Evolutionary conservation across 2,797 vertebrate genomes (phyloP).

Genomic region (Delichon dasypus): DNA sequence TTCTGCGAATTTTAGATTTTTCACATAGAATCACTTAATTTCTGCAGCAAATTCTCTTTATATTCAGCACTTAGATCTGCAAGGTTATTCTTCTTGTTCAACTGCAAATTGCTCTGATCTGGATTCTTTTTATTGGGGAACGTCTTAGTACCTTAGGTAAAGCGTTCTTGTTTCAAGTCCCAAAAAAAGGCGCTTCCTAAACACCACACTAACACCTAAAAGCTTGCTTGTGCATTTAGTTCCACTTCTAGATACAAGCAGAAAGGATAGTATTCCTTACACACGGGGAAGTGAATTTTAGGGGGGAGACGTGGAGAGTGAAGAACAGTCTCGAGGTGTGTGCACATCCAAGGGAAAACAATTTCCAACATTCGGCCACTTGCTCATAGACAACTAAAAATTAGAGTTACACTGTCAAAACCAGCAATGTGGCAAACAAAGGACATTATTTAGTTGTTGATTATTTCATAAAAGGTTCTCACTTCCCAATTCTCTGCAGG

Average conservation of each 20-base stretch:
- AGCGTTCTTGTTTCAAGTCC: background rate
- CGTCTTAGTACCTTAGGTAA: background rate
- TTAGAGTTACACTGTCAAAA: background rate
- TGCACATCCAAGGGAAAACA: background rate
- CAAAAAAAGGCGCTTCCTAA: background rate
- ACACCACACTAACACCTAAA: background rate
- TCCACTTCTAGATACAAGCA: background rate
- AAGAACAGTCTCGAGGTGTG: background rate
- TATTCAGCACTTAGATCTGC: background rate
- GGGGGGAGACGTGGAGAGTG: rapidly evolving
- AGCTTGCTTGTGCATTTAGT: background rate
- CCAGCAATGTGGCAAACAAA: background rate
- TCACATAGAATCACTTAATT: background rate
- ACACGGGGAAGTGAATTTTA: background rate
- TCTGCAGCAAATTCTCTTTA: background rate
- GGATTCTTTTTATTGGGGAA: background rate
- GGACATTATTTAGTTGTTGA: background rate
- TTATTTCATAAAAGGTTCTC: background rate
- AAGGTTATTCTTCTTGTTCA: background rate
- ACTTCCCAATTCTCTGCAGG: background rate
- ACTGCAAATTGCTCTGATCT: background rate
- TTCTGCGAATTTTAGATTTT: background rate
- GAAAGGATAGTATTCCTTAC: background rate
- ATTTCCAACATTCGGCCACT: background rate
- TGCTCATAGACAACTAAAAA: background rate